These are phyloP conservation scores for Melieria omissa DNA, from an alignment of 2,888 invertebrate genomes.

Conservation along the genomic window DNA sequence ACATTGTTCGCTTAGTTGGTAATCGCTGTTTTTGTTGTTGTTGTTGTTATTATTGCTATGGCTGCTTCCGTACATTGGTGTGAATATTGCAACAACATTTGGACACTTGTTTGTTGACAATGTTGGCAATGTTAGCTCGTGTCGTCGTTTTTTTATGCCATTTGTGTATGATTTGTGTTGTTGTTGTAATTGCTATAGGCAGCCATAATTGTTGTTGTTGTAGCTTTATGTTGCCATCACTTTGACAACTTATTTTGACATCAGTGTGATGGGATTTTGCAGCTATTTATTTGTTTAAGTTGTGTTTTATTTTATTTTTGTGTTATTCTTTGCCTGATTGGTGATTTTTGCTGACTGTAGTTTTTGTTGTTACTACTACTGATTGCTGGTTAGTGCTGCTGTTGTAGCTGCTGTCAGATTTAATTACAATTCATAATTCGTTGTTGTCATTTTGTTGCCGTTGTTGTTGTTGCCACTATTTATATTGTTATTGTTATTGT, in stretches of 20 bases:
- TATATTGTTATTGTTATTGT: conserved; percentile 5
- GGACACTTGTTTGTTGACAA: conserved; percentile 15
- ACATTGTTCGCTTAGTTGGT: neutral
- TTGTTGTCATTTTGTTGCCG: neutral
- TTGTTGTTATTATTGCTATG: neutral
- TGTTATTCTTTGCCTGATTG: too few species aligned
- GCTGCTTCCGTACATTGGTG: neutral
- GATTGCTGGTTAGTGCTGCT: conserved; percentile 1
- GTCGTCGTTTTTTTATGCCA: neutral
- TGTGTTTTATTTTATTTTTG: too few species aligned
- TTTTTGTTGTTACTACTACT: conserved; percentile 10
- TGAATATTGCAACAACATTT: conserved; percentile 5
- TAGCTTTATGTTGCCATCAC: neutral
- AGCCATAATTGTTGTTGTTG: neutral
- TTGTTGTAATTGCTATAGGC: neutral
- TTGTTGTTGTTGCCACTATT: neutral
- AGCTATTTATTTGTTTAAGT: too few species aligned
- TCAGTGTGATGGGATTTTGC: too few species aligned
- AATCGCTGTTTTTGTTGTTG: neutral
- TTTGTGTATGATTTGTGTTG: neutral
- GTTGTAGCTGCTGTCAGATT: conserved; percentile 16
- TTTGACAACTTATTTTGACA: too few species aligned
- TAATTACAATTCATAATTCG: conserved; percentile 18
- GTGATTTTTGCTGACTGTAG: conserved; percentile 12
- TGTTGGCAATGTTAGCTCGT: neutral